These are phyloP conservation scores for Aphodius granarius DNA, from an alignment of 2,888 invertebrate genomes.

Conservation along the genomic window DNA sequence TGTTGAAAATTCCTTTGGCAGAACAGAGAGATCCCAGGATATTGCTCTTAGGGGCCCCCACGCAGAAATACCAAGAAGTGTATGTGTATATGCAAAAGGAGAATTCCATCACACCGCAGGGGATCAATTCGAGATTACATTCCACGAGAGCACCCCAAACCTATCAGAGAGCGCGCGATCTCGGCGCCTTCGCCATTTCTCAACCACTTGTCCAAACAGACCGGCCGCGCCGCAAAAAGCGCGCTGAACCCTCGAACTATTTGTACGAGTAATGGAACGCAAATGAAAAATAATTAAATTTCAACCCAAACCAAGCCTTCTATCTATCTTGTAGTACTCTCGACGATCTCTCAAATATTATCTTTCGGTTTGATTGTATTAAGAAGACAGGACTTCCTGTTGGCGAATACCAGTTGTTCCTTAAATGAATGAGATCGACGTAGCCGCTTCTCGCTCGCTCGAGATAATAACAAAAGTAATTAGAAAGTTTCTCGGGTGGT, in stretches of 20 bases:
- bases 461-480: slow-evolving; percentile 34
- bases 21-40: neutral
- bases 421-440: slow-evolving; percentile 19
- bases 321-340: neutral
- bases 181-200: neutral
- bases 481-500: slow-evolving; percentile 31
- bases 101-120: neutral
- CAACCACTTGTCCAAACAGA: slow-evolving; percentile 9
- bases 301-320: slow-evolving; percentile 3
- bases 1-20: neutral
- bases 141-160: neutral
- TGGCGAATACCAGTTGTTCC: neutral
- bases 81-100: neutral
- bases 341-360: slow-evolving; percentile 25
- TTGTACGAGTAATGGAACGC: slow-evolving; percentile 15
- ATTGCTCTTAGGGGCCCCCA: neutral
- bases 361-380: slow-evolving; percentile 19
- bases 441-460: slow-evolving; percentile 11
- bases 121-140: slow-evolving; percentile 10
- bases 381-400: slow-evolving; percentile 9
- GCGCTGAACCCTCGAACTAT: neutral
- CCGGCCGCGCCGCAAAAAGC: neutral
- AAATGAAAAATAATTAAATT: slow-evolving; percentile 23
- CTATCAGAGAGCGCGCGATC: neutral
- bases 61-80: neutral